Evolutionary conservation across 2,797 vertebrate species (phyloP).

Genomic region (Melanogrammus aeglefinus): DNA sequence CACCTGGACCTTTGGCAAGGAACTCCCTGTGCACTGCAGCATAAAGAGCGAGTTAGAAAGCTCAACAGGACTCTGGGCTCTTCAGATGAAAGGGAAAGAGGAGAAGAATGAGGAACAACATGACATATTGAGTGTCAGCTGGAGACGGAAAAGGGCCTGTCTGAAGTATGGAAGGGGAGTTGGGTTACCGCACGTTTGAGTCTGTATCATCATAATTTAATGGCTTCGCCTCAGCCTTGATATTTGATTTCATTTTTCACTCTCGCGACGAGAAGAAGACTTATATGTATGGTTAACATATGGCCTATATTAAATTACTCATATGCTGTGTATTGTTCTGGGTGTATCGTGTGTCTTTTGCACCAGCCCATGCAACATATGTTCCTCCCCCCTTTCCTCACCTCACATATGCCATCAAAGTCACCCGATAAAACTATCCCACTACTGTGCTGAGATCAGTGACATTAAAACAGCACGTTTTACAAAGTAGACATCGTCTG

Average conservation of each 20-base stretch:
- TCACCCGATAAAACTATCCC: conserved; percentile 21
- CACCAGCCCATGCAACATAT: conserved; percentile 62
- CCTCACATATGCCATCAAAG: conserved; percentile 58
- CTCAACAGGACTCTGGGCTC: conserved; percentile 55
- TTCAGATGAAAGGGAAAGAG: conserved; percentile 54
- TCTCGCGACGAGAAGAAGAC: conserved; percentile 49
- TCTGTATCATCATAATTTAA: conserved; percentile 66
- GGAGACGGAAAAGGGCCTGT: conserved; percentile 56
- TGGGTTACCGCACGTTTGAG: conserved; percentile 51
- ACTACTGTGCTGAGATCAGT: background rate
- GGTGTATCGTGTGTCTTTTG: conserved; percentile 58
- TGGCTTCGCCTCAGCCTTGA: conserved; percentile 62
- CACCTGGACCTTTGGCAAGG: conserved; percentile 61
- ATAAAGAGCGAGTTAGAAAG: conserved; percentile 59
- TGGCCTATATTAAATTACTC: conserved; percentile 76
- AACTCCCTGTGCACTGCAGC: conserved; percentile 41
- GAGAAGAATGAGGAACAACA: conserved; percentile 22
- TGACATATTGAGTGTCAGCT: conserved; percentile 60
- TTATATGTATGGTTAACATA: conserved; percentile 73
- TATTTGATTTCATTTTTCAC: conserved; percentile 74
- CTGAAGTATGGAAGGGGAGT: conserved; percentile 44
- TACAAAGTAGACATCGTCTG: background rate
- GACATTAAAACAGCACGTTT: background rate
- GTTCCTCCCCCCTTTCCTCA: conserved; percentile 60
- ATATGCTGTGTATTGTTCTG: conserved; percentile 74